Evolutionary conservation across 2,113 vertebrate species (phyloP), one percentile per base, ranked within the genome.

Genomic region (Lasiurus borealis): DNA sequence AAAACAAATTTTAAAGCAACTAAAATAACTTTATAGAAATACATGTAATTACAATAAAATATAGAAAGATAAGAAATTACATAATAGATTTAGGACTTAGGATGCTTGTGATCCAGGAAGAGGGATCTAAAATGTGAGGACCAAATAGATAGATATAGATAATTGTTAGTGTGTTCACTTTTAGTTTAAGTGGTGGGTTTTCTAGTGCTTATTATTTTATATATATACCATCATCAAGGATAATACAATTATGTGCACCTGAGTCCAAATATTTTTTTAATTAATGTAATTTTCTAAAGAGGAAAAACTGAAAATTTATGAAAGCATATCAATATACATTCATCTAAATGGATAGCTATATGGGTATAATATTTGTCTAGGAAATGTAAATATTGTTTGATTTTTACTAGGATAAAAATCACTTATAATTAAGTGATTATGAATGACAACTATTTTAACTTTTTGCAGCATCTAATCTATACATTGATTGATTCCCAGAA

Each of bases 1-100:
- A 36, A 91, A 91, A 72, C 44, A 48, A 34, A 83, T 36, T 62
- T 82, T 72, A 72, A 73, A 72, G 82, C 59, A 88, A 66, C 57
- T 88, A 46, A 87, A 73, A 75, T 62, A 6, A 34, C 14, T 73
- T 62, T 34, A 50, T 40, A 64, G 16, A 7, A 72, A 15, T 36
- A 73, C 52, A 48, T 83, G 62, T 29, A 57, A 8, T 21, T 57
- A 46, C 6, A 18, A 78, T 78, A 82, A 59, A 90, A 52, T 90
- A 34, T 48, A 48, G 21, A 34, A 72, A 27, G 14, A 9, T 46
- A 72, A 23, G 5, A 48, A 81, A 48, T n/a, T 54, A 72, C 71
- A 46, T 90, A 69, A 59, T 46, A 16, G 18, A 1, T 27, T 40
- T 40, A 16, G 19, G 48, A 90, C 13, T 57, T 36, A 46, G 16